These are phyloP conservation scores for Tortrix viridana DNA, from an alignment of 2,888 invertebrate genomes.

Conservation along the genomic window DNA sequence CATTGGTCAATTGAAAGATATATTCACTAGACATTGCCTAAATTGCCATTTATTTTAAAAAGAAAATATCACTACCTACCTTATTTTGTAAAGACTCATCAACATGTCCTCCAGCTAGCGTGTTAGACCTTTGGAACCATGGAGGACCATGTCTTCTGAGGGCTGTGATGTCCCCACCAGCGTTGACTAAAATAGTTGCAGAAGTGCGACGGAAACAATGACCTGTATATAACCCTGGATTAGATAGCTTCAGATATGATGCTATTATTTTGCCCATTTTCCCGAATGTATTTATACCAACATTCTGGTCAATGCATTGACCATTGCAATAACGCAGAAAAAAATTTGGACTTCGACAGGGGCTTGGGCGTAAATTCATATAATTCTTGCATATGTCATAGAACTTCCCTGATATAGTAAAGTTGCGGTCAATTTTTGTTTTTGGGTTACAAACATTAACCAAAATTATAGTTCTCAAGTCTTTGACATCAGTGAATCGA, in stretches of 20 bases:
- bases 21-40: too few species aligned
- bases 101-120: too few species aligned
- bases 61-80: too few species aligned
- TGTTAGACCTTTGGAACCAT: too few species aligned
- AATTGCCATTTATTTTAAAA: too few species aligned
- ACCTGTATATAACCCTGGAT: neutral
- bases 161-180: too few species aligned
- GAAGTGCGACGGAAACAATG: too few species aligned
- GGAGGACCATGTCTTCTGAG: too few species aligned
- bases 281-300: conserved; percentile 10
- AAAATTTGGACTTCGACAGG: neutral
- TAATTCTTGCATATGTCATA: neutral
- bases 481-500: neutral
- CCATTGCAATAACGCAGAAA: conserved; percentile 2
- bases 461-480: neutral
- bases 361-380: neutral
- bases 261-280: conserved; percentile 6
- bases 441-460: neutral
- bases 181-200: neutral
- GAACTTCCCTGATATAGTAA: neutral
- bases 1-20: too few species aligned
- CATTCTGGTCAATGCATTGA: neutral
- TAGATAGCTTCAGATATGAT: neutral
- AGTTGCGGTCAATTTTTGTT: neutral
- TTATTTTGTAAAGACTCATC: too few species aligned